Evolutionary conservation across 2,113 vertebrate genomes (phyloP).

Genomic region (Butorides virescens): DNA sequence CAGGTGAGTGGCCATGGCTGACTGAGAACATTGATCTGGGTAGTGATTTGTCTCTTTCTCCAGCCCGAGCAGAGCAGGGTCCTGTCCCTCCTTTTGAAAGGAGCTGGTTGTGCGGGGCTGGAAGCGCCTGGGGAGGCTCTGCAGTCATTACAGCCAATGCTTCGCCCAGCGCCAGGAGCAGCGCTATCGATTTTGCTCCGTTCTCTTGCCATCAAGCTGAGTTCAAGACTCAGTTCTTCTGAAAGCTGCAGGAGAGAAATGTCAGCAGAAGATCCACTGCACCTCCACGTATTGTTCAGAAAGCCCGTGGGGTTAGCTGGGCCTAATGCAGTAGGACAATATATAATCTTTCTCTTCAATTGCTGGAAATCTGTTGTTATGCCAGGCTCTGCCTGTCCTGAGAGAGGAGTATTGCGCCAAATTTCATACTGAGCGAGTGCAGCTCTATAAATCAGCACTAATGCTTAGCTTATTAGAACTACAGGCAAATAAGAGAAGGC

Average conservation of each 20-base stretch:
- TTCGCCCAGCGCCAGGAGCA: neutral
- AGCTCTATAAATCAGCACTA: neutral
- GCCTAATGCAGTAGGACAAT: neutral
- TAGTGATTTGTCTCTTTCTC: neutral
- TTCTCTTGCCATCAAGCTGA: neutral
- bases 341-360: neutral
- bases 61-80: neutral
- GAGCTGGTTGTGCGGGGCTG: neutral
- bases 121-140: neutral
- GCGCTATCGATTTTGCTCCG: neutral
- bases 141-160: neutral
- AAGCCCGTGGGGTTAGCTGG: neutral
- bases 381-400: neutral
- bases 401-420: neutral
- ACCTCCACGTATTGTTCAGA: neutral
- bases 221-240: neutral
- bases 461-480: conserved; percentile 13
- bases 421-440: neutral
- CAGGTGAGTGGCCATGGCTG: fast-evolving
- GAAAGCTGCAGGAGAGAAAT: neutral
- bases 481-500: neutral
- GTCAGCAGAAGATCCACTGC: neutral
- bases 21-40: neutral
- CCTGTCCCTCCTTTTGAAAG: neutral
- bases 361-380: conserved; percentile 9